A percentile compares a stretch with the other conserved stretches of the same genome.
phyloP scores from a whole-genome alignment of 1,140 invertebrate species.

The Drosophila suzukii region DNA sequence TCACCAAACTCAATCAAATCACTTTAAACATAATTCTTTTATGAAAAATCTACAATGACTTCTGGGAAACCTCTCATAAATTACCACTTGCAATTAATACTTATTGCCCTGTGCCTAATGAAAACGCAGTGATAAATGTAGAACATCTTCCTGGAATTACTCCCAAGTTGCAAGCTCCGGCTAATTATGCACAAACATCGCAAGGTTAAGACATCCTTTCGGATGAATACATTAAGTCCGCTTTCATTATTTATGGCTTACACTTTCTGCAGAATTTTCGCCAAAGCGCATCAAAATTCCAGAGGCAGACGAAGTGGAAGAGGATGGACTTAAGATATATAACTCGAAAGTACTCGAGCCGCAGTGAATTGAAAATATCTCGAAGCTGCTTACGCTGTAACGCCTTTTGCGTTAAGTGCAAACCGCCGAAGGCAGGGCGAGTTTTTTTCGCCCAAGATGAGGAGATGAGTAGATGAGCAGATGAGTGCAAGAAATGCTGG shows the following conservation, averaged over 20 bases:
- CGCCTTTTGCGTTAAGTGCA: constrained; percentile 58
- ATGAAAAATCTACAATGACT: not conserved
- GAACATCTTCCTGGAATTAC: constrained; percentile 7
- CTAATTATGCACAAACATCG: constrained; percentile 31
- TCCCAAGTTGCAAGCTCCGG: not conserved
- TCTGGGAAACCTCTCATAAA: not conserved
- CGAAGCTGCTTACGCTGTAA: constrained; percentile 62
- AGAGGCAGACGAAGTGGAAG: not conserved
- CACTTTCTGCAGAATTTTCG: constrained; percentile 26
- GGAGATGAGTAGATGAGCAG: not conserved
- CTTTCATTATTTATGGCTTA: constrained; percentile 47
- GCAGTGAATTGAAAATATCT: constrained; percentile 57
- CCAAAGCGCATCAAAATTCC: constrained; percentile 29
- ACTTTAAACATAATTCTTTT: not conserved
- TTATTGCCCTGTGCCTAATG: not conserved
- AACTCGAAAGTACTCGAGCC: constrained; percentile 17
- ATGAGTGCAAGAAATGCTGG: constrained; percentile 29
- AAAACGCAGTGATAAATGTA: not conserved
- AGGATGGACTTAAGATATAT: no score
- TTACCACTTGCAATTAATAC: not conserved
- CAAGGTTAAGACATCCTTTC: constrained; percentile 27
- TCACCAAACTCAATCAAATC: no score
- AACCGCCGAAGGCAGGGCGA: constrained; percentile 34
- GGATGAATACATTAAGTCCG: constrained; percentile 41
- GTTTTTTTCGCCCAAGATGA: constrained; percentile 21